Evolutionary conservation across 2,888 invertebrate species (phyloP).

Genomic region (Endomychus coccineus): DNA sequence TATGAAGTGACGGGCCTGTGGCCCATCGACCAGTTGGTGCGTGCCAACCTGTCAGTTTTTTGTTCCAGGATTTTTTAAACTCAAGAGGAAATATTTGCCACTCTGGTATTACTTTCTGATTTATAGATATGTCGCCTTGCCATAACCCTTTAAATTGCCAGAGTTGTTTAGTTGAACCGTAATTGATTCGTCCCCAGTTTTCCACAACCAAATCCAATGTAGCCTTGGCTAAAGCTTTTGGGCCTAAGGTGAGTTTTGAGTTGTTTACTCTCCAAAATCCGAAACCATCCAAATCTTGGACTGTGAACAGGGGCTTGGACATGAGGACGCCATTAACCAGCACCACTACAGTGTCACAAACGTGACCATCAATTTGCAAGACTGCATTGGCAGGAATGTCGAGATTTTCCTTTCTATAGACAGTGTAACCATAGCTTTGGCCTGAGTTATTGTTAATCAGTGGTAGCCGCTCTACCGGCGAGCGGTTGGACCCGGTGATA

Average conservation of each 20-base stretch:
- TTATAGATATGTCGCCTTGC: conserved; percentile 44
- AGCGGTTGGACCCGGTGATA: conserved; percentile 21
- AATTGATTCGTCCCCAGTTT: conserved; percentile 75
- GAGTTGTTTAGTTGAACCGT: conserved; percentile 41
- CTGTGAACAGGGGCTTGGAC: conserved; percentile 33
- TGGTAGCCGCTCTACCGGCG: conserved; percentile 37
- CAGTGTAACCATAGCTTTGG: conserved; percentile 49
- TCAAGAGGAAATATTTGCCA: conserved; percentile 47
- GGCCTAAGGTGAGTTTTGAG: conserved; percentile 29
- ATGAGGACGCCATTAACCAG: conserved; percentile 40
- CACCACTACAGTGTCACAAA: conserved; percentile 47
- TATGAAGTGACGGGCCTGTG: conserved; percentile 8
- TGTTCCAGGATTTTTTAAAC: conserved; percentile 42
- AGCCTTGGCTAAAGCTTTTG: conserved; percentile 22
- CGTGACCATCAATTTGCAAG: conserved; percentile 36
- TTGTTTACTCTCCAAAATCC: conserved; percentile 41
- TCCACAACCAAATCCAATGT: conserved; percentile 52
- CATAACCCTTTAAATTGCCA: conserved; percentile 37
- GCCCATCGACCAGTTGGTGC: conserved; percentile 23
- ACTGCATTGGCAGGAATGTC: conserved; percentile 23
- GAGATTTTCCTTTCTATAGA: conserved; percentile 41
- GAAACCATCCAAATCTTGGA: conserved; percentile 35
- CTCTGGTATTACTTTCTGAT: conserved; percentile 36
- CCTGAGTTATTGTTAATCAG: conserved; percentile 43
- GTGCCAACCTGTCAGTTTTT: conserved; percentile 34